phyloP scores from a whole-genome alignment of 2,113 vertebrate genomes.

The Astur gentilis region DNA sequence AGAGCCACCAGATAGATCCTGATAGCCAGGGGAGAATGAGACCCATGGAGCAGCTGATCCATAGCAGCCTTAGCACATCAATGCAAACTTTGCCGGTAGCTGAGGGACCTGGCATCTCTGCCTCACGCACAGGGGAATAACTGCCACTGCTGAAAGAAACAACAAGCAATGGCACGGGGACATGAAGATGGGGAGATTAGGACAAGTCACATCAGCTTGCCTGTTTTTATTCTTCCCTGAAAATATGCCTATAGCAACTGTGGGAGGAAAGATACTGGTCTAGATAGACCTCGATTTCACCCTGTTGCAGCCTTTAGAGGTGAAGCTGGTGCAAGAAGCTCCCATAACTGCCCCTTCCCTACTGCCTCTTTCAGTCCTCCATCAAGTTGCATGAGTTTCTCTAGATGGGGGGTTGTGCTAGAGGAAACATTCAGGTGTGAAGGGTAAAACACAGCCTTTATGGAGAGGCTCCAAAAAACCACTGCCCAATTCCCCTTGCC shows the following conservation, averaged over 20 bases:
- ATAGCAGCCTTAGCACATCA: background rate
- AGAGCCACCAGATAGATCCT: background rate
- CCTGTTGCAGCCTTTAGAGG: background rate
- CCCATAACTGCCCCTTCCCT: background rate
- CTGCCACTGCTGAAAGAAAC: background rate
- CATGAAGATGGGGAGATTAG: background rate
- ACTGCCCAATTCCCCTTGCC: fast-evolving
- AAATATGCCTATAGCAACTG: background rate
- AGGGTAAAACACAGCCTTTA: background rate
- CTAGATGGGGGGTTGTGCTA: background rate
- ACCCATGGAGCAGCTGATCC: background rate
- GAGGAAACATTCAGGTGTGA: background rate
- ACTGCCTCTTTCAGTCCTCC: background rate
- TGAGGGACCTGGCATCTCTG: background rate
- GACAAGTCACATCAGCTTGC: background rate
- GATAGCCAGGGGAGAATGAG: background rate
- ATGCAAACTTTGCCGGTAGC: background rate
- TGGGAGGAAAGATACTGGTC: background rate
- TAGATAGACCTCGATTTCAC: background rate
- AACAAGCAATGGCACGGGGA: fast-evolving
- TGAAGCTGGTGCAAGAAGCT: background rate
- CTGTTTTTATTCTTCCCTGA: background rate
- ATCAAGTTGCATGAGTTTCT: fast-evolving
- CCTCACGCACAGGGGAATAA: fast-evolving
- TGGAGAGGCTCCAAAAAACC: background rate